Percentiles rank a stretch among this genome's conserved stretches.
Conservation (phyloP, 2,113 vertebrate species). For the Capra hircus region DNA sequence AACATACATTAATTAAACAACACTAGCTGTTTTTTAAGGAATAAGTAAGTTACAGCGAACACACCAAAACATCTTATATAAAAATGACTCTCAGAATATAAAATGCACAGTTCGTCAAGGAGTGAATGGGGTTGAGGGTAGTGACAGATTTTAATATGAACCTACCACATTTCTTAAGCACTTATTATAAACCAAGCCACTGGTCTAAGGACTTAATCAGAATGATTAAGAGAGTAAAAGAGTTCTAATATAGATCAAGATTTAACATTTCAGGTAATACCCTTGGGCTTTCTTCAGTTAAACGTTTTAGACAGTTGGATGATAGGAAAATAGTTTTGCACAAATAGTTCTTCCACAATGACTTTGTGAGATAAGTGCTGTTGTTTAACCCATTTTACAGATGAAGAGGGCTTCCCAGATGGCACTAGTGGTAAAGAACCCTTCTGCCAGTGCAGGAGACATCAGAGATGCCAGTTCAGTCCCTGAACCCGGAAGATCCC, state of each 20-base stretch:
- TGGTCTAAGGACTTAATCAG: neutral
- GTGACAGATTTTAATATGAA: neutral
- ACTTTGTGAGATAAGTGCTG: neutral
- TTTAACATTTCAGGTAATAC: neutral
- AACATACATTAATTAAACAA: neutral
- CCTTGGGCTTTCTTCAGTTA: neutral
- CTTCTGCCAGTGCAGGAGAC: neutral
- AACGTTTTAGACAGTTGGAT: neutral
- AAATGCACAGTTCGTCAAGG: neutral
- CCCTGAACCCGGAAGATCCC: neutral
- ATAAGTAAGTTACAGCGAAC: neutral
- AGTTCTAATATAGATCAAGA: neutral
- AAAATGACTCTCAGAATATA: neutral
- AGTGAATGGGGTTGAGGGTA: neutral
- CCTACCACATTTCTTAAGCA: neutral
- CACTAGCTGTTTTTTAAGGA: neutral
- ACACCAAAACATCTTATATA: neutral
- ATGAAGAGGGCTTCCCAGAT: neutral
- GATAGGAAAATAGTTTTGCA: neutral
- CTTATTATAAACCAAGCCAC: neutral
- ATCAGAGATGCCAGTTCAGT: neutral
- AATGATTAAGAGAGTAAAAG: neutral
- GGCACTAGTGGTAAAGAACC: neutral
- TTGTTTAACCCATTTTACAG: neutral
- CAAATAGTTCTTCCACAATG: neutral